phyloP scores from a whole-genome alignment of 2,797 vertebrate genomes.

The Protonibea diacanthus region DNA sequence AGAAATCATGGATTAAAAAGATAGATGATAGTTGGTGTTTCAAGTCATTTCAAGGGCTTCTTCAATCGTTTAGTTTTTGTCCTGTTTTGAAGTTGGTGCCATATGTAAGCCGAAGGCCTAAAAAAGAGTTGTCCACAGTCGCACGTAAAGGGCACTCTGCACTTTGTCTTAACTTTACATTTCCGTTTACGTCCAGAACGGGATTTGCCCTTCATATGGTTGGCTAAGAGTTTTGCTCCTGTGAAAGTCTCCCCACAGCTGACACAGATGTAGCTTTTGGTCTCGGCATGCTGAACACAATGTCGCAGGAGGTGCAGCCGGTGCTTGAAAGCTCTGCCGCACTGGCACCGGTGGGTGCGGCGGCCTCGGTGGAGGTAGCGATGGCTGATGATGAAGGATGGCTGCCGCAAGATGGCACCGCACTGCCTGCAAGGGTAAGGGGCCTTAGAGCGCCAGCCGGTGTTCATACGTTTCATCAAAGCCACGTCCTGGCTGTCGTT shows the following conservation, averaged over 20 bases:
- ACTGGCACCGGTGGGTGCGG: constrained; percentile 81
- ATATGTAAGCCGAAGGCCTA: constrained; percentile 83
- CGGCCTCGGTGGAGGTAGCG: constrained; percentile 83
- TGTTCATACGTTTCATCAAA: constrained; percentile 64
- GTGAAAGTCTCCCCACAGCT: constrained; percentile 85
- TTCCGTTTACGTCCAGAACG: constrained; percentile 23
- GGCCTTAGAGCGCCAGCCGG: constrained; percentile 78
- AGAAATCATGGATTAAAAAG: background rate
- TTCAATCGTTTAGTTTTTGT: constrained; percentile 48
- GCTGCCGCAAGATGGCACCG: constrained; percentile 80
- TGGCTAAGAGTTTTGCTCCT: constrained; percentile 81
- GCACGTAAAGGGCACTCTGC: constrained; percentile 77
- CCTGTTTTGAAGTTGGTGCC: constrained; percentile 83
- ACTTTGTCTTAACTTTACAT: constrained; percentile 60
- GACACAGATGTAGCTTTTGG: constrained; percentile 84
- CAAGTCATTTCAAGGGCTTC: constrained; percentile 22
- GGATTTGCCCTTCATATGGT: constrained; percentile 68
- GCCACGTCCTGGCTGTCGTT: constrained; percentile 51
- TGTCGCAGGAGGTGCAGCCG: constrained; percentile 86
- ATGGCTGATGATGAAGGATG: constrained; percentile 81
- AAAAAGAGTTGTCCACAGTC: constrained; percentile 81
- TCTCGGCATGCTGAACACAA: constrained; percentile 86
- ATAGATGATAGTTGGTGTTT: background rate
- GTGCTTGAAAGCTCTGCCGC: constrained; percentile 82
- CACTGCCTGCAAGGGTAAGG: constrained; percentile 84